A percentile compares a stretch with the other conserved stretches of the same genome.
Conservation (phyloP, 1,140 invertebrate genomes). For the Araneus ventricosus region DNA sequence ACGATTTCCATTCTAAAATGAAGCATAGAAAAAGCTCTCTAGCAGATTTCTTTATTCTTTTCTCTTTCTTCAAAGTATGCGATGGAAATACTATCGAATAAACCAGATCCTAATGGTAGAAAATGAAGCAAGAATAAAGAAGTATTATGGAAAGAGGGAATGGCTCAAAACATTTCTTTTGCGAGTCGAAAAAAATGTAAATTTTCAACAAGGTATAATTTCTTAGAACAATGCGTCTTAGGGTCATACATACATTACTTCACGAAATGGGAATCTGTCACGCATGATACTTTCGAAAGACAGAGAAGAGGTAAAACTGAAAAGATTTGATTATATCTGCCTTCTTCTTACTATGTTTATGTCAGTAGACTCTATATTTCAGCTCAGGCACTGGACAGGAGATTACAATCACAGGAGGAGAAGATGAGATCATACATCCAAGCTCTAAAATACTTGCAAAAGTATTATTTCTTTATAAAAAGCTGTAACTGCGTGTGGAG, state of each 20-base stretch:
- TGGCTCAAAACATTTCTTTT: background rate
- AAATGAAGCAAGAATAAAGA: background rate
- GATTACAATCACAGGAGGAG: background rate
- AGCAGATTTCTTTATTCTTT: background rate
- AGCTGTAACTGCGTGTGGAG: too few relatives aligned
- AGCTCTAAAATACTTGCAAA: too few relatives aligned
- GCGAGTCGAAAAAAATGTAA: slow-evolving; percentile 28
- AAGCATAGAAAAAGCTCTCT: background rate
- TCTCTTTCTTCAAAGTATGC: background rate
- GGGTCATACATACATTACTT: slow-evolving; percentile 12
- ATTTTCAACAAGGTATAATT: slow-evolving; percentile 45
- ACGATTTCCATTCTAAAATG: background rate
- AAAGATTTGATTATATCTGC: slow-evolving; percentile 9
- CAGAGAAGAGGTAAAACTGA: background rate
- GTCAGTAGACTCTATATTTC: background rate
- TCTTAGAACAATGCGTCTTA: background rate
- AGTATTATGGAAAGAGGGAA: background rate
- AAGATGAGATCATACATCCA: too few relatives aligned
- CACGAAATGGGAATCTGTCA: background rate
- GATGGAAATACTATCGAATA: background rate
- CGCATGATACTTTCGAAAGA: background rate
- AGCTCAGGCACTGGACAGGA: background rate
- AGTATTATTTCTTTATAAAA: too few relatives aligned
- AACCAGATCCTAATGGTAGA: background rate
- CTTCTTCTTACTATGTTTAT: background rate